Percentiles rank a stretch among this genome's conserved stretches.
Evolutionary conservation across 2,888 invertebrate species (phyloP).

Genomic region (Apodemia zela): DNA sequence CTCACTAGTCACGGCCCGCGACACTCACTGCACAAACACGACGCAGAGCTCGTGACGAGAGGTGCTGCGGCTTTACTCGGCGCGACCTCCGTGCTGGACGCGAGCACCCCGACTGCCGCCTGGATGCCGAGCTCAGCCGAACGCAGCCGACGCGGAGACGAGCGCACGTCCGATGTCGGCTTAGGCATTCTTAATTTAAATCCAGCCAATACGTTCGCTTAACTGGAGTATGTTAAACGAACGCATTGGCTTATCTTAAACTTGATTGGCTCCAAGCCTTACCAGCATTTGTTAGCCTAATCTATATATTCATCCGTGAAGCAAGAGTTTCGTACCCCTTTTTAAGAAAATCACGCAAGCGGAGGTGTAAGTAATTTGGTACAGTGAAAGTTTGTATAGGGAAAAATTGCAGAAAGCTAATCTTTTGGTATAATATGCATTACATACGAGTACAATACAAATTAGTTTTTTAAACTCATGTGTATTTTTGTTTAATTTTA

Average conservation of each 20-base stretch:
- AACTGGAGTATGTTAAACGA: constrained; percentile 11
- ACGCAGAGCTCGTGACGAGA: background rate
- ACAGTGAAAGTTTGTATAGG: too few relatives aligned
- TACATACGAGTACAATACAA: too few relatives aligned
- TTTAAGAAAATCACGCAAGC: background rate
- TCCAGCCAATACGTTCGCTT: background rate
- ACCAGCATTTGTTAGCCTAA: background rate
- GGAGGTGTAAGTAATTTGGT: too few relatives aligned
- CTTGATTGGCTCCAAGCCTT: background rate
- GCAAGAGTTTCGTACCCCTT: too few relatives aligned
- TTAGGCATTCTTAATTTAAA: constrained; percentile 6
- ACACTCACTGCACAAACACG: constrained; percentile 6
- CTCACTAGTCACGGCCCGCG: background rate
- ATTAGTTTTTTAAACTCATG: too few relatives aligned
- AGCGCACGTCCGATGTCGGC: background rate
- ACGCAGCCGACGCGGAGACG: background rate
- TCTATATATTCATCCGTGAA: too few relatives aligned
- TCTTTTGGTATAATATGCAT: too few relatives aligned
- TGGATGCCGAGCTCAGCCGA: constrained; percentile 2
- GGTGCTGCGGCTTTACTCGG: background rate
- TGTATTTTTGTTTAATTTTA: too few relatives aligned
- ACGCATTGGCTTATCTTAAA: constrained; percentile 6
- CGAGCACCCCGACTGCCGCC: constrained; percentile 12
- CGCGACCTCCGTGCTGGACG: background rate
- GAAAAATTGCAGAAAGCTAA: too few relatives aligned